Conservation (phyloP, 2,888 invertebrate species). For the Zhuqinia jingwanae region DNA sequence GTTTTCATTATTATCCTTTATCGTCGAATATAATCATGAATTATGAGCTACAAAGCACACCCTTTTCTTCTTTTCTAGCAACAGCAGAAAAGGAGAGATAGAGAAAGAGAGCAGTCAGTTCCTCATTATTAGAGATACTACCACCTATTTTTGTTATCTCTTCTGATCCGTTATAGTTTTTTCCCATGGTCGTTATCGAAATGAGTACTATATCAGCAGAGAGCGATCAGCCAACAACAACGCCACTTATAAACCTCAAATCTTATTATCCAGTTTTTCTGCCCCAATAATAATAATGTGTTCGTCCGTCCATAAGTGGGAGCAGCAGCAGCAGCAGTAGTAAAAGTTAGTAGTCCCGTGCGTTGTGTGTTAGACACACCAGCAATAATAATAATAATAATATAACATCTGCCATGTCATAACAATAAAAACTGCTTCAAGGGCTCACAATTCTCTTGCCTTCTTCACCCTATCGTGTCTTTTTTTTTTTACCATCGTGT, state of each 20-base stretch:
- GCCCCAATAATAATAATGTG: conserved; percentile 61
- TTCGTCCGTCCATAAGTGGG: conserved; percentile 21
- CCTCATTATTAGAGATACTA: conserved; percentile 20
- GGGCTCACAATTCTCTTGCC: conserved; percentile 63
- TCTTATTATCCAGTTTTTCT: conserved; percentile 69
- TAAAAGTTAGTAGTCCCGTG: no score
- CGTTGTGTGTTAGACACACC: background rate
- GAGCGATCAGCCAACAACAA: conserved; percentile 30
- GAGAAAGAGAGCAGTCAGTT: conserved; percentile 15
- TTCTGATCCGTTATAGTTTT: conserved; percentile 12
- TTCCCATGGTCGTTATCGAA: conserved; percentile 64
- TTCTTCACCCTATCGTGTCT: conserved; percentile 33
- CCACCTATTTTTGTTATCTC: conserved; percentile 1
- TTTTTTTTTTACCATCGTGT: conserved; percentile 10
- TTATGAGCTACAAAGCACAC: conserved; percentile 47
- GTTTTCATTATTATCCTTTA: conserved; percentile 54
- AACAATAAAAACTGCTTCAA: conserved; percentile 59
- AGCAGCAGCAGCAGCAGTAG: conserved; percentile 8
- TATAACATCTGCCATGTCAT: conserved; percentile 71
- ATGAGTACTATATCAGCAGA: conserved; percentile 62
- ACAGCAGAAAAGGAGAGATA: background rate
- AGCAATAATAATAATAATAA: no score
- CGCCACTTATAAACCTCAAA: conserved; percentile 64
- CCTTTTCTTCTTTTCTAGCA: background rate
- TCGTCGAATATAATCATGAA: conserved; percentile 51